Base-by-base conservation (phyloP, 2,888 invertebrate species). In the Platerodrilus igneus region DNA sequence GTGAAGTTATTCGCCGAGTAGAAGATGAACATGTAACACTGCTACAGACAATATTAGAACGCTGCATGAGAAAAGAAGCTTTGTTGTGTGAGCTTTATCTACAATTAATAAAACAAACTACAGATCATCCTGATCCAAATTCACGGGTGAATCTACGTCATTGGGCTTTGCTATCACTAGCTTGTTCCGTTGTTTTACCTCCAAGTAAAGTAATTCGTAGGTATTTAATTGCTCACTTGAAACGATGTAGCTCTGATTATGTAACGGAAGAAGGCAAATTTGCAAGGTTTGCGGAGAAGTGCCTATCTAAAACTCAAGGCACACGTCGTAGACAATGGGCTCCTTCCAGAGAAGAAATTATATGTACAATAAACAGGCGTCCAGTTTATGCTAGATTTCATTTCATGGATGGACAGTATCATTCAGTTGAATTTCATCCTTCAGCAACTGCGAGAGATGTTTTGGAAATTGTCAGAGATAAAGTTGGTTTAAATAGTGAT, bases 251-350 rank as follows among this genome's bases (percentile, higher is more conserved):
- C 17, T 82, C 87, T 45, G 88, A 90, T 67, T 86, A 84, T 53
- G 81, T 86, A 0, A 89, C 90, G 0, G 93, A 94, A 66, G 94
- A 95, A 68, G 94, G 93, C 25, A 90, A 91, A 71, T 95, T 88
- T 68, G 93, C 95, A 1, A 70, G 93, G 48, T 87, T 94, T 62
- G 91, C 93, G 7, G 90, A 94, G 59, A 89, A 89, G 77, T 86
- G 86, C 62, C 70, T 88, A 45, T 73, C 74, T 35, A 79, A 79
- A 62, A 81, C 81, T 10, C 79, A 83, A 75, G 78, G 86, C 58
- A 74, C 81, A 8, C 77, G 88, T 15, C 78, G 91, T 3, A 77
- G 95, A 0, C 84, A 92, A 51, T 87, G 87, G 77, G 88, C 94
- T 3, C 94, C 94, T 2, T 92, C 92, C 2, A 78, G 86, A 34